These are phyloP conservation scores for Hapalemur alaotrensis DNA, from an alignment of 2,797 vertebrate species.

Conservation along the genomic window DNA sequence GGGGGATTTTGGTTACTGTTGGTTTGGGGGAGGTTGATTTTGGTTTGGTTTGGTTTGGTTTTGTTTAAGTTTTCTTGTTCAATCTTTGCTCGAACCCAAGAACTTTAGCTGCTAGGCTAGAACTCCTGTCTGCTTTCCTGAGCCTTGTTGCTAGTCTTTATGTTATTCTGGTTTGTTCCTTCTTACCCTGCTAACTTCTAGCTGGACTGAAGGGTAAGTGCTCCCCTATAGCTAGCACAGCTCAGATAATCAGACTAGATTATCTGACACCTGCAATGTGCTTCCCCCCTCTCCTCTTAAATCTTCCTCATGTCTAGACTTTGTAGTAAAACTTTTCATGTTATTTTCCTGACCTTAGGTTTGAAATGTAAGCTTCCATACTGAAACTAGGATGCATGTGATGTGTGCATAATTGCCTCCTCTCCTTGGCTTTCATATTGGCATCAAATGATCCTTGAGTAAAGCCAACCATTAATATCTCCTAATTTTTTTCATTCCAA, in stretches of 20 bases:
- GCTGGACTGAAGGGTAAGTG: constrained; percentile 98
- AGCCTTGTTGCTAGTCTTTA: constrained; percentile 99
- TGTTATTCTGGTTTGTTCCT: constrained; percentile 99
- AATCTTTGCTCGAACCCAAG: constrained; percentile 97
- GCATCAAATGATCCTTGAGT: constrained; percentile 94
- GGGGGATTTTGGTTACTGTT: constrained; percentile 51
- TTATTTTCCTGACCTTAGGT: constrained; percentile 92
- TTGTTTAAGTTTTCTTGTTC: constrained; percentile 92
- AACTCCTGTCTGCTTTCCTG: constrained; percentile 99
- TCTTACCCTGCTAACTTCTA: constrained; percentile 99
- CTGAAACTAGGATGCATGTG: constrained; percentile 98
- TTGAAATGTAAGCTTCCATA: constrained; percentile 96
- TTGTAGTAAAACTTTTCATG: constrained; percentile 92
- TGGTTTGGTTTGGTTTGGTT: constrained; percentile 80
- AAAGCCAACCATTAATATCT: constrained; percentile 90
- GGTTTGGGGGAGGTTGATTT: constrained; percentile 72
- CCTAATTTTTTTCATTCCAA: constrained; percentile 83
- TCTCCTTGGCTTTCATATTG: constrained; percentile 95
- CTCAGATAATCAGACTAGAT: constrained; percentile 99
- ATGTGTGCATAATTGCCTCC: constrained; percentile 99
- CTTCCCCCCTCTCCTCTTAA: constrained; percentile 91
- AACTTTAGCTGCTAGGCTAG: constrained; percentile 98
- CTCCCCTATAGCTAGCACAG: constrained; percentile 99
- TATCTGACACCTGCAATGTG: constrained; percentile 99
- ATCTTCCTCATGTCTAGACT: constrained; percentile 98